These are phyloP conservation scores for Physeter macrocephalus DNA, from an alignment of 2,113 vertebrate species.

Conservation along the genomic window DNA sequence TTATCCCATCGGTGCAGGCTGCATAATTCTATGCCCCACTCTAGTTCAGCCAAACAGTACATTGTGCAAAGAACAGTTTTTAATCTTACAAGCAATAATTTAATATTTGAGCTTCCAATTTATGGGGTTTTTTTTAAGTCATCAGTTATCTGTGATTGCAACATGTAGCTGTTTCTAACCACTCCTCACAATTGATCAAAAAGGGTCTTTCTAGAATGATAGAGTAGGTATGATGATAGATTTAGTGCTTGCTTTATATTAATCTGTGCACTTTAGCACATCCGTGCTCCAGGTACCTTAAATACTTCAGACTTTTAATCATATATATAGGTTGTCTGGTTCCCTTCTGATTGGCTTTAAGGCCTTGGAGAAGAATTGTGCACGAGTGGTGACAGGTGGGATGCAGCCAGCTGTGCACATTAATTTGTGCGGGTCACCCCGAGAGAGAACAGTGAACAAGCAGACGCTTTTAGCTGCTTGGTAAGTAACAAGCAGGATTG, in stretches of 20 bases:
- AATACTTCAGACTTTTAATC: neutral
- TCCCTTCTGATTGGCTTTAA: neutral
- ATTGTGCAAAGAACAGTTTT: neutral
- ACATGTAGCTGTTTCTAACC: neutral
- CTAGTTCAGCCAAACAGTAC: neutral
- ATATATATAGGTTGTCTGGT: neutral
- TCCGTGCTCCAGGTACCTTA: neutral
- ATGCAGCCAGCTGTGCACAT: neutral
- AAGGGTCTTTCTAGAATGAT: neutral
- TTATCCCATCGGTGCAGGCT: neutral
- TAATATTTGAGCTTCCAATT: neutral
- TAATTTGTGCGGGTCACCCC: neutral
- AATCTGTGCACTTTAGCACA: neutral
- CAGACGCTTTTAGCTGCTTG: neutral
- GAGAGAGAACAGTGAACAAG: neutral
- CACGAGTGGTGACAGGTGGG: neutral
- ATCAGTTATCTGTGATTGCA: neutral
- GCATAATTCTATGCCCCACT: neutral
- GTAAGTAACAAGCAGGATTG: neutral
- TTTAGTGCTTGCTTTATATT: constrained; percentile 21
- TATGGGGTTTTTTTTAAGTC: neutral
- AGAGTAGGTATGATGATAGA: neutral
- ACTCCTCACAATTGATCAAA: neutral
- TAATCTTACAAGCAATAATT: neutral
- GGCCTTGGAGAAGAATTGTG: neutral